Base-by-base conservation (phyloP, 1,140 invertebrate genomes). In the Brachystomella parvula region DNA sequence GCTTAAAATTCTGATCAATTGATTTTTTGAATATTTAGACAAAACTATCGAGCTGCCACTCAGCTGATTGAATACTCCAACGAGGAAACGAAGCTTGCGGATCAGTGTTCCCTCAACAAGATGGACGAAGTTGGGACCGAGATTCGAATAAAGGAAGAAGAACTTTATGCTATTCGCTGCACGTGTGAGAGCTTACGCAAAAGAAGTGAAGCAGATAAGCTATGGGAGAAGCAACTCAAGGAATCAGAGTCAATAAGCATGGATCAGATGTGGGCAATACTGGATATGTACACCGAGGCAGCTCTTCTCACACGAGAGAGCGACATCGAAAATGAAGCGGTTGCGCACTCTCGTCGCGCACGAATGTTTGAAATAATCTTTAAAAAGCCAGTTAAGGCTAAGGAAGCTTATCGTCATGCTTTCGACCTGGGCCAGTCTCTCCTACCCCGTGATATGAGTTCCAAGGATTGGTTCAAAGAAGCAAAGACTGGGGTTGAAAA, bases 251-350 rank as follows among this genome's bases (percentile, higher is more conserved):
- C 59, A 28, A 15, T 65, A 1, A 35, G 60, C 57, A 47, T 65
- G 3, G 39, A 53, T 12, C 28, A 60, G 32, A 60, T 65, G 32
- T 65, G 64, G 64, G 57, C 59, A 26, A 47, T 61, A 19, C 2
- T 61, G 56, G 64, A 65, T 17, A 33, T 29, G 21, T 65, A 65
- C 58, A 65, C 33, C 24, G 57, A 47, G 9, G 19, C 64, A 21
- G 64, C 26, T 29, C 6, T 65, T 1, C 2, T 17, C 21, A 53
- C 44, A 17, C 64, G 58, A 26, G 58, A 66, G 28, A 53, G 21
- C 0, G 65, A 66, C 29, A 47, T 66, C 1, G 65, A 66, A n/a
- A 66, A 66, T 30, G 65, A 66, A 30, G 65, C 65, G 0, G 15
- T 61, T 47, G 57, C 58, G 0, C 15, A 61, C 2, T 56, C 58